Conservation (phyloP, 1,140 invertebrate species). For the Anoplophora glabripennis region DNA sequence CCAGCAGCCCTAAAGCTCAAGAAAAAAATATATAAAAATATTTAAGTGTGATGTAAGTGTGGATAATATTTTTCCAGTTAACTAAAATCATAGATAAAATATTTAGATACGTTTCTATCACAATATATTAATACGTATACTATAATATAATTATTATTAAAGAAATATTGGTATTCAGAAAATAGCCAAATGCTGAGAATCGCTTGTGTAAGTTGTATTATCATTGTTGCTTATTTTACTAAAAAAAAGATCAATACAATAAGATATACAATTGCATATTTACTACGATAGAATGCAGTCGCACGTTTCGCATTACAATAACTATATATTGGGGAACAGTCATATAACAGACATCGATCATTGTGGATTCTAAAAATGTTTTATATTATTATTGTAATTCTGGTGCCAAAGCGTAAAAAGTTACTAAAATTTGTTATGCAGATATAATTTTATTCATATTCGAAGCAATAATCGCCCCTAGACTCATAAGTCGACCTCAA, state of each 20-base stretch:
- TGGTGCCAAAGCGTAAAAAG: slow-evolving; percentile 45
- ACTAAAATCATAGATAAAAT: slow-evolving; percentile 36
- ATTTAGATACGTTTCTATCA: slow-evolving; percentile 45
- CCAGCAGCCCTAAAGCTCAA: slow-evolving; percentile 36
- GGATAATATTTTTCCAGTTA: slow-evolving; percentile 43
- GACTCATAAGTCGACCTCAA: not conserved
- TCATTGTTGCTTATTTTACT: slow-evolving; percentile 35
- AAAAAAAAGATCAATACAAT: slow-evolving; percentile 6
- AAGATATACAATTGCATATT: slow-evolving; percentile 5
- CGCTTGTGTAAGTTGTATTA: slow-evolving; percentile 36
- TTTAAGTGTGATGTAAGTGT: slow-evolving; percentile 36
- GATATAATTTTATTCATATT: slow-evolving; percentile 23
- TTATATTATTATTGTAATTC: slow-evolving; percentile 36
- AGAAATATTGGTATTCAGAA: slow-evolving; percentile 16
- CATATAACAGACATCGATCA: slow-evolving; percentile 38
- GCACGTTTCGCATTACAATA: slow-evolving; percentile 14
- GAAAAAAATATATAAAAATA: slow-evolving; percentile 35
- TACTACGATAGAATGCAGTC: not conserved
- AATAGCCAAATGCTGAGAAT: slow-evolving; percentile 28
- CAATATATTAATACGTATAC: slow-evolving; percentile 39
- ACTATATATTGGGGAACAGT: slow-evolving; percentile 46
- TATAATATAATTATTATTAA: slow-evolving; percentile 26
- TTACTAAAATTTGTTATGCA: slow-evolving; percentile 39
- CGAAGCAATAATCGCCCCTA: not conserved
- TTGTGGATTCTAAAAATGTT: slow-evolving; percentile 41